phyloP scores from a whole-genome alignment of 2,888 invertebrate genomes.

The Conus canariensis region DNA sequence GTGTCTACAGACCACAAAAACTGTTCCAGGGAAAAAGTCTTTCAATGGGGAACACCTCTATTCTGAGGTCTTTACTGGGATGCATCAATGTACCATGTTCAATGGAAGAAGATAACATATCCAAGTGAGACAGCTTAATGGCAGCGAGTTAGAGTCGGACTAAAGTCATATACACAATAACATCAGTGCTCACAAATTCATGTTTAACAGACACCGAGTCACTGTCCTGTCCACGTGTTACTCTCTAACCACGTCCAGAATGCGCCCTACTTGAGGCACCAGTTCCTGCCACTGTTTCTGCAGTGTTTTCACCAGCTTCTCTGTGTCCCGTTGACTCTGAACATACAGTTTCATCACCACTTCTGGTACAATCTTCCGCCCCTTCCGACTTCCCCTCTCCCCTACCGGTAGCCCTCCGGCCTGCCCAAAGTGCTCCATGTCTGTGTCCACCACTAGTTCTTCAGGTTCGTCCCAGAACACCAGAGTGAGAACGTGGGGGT shows the following conservation, averaged over 20 bases:
- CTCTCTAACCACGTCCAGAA: slow-evolving; percentile 51
- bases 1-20: no score
- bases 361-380: slow-evolving; percentile 64
- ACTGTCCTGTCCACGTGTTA: neutral
- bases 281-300: slow-evolving; percentile 71
- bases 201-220: no score
- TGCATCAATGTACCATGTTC: no score
- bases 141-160: no score
- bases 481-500: slow-evolving; percentile 65
- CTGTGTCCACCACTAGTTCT: slow-evolving; percentile 72
- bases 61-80: no score
- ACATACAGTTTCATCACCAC: slow-evolving; percentile 65
- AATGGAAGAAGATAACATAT: no score
- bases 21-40: no score
- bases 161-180: no score
- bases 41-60: no score
- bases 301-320: slow-evolving; percentile 70
- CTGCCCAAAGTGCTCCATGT: slow-evolving; percentile 67
- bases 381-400: slow-evolving; percentile 37
- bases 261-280: slow-evolving; percentile 54
- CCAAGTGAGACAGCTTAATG: no score
- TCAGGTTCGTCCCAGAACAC: slow-evolving; percentile 74
- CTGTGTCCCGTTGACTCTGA: slow-evolving; percentile 68
- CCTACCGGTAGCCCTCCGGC: neutral
- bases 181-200: no score